These are phyloP conservation scores for Sclerodermus sp. DNA, from an alignment of 2,888 invertebrate genomes.

Conservation along the genomic window DNA sequence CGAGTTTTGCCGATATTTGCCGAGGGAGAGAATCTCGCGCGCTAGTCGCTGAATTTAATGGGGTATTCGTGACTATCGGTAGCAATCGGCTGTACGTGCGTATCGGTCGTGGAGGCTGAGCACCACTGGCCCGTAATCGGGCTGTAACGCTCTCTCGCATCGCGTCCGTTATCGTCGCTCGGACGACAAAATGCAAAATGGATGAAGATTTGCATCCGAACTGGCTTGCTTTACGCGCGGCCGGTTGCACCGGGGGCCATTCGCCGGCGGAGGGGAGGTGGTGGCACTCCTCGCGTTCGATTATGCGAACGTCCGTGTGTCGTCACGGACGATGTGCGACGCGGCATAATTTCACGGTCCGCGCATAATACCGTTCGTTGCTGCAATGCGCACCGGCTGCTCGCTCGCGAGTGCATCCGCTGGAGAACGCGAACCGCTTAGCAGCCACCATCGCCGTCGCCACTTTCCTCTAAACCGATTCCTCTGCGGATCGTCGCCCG, in stretches of 20 bases:
- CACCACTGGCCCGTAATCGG: conserved; percentile 6
- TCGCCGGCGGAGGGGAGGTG: not conserved
- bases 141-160: conserved; percentile 28
- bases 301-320: conserved; percentile 41
- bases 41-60: no score
- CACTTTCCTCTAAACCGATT: no score
- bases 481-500: no score
- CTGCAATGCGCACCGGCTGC: no score
- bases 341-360: conserved; percentile 48
- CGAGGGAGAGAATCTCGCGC: not conserved
- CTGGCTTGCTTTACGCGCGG: conserved; percentile 35
- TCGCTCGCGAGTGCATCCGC: no score
- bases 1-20: not conserved
- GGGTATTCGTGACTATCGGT: no score
- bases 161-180: conserved; percentile 18
- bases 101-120: no score
- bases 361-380: conserved; percentile 26
- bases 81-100: no score
- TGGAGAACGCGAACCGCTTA: no score
- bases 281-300: conserved; percentile 28
- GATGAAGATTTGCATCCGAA: conserved; percentile 47
- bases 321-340: conserved; percentile 40
- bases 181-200: conserved; percentile 47
- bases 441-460: no score
- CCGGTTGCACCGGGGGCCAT: conserved; percentile 17